Conservation (phyloP, 35 echinoderm and acorn worm genomes). For the Acanthaster planci region DNA sequence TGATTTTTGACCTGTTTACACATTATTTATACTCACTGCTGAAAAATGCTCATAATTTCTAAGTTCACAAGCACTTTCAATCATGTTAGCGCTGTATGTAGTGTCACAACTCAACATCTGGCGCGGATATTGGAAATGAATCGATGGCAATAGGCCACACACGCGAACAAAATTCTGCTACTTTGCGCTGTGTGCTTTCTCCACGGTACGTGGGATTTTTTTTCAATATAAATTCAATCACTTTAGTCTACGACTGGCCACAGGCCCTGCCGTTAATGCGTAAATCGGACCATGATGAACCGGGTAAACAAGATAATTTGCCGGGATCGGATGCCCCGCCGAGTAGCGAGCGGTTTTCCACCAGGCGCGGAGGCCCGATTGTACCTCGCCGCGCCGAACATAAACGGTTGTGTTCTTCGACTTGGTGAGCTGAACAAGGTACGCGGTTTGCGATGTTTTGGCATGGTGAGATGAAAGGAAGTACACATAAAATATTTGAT, state of each 20-base stretch:
- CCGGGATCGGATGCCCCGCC: background rate
- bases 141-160: slow-evolving; percentile 8
- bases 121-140: background rate
- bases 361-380: slow-evolving; percentile 5
- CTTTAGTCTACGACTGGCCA: background rate
- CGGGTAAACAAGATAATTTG: slow-evolving; percentile 29
- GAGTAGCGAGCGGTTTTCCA: background rate
- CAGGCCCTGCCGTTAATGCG: background rate
- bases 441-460: background rate
- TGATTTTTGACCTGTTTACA: too few relatives aligned
- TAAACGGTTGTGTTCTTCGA: background rate
- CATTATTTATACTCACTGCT: too few relatives aligned
- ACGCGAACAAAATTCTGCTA: slow-evolving; percentile 1
- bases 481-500: slow-evolving; percentile 6
- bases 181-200: background rate
- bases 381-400: background rate
- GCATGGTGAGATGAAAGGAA: background rate
- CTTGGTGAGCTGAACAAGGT: background rate
- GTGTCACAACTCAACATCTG: background rate
- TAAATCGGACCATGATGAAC: background rate
- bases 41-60: too few relatives aligned
- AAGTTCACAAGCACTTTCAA: too few relatives aligned
- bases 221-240: slow-evolving; percentile 4
- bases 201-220: background rate
- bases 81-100: background rate